Base-by-base conservation (phyloP, 2,113 vertebrate species). In the Menidia beryllina region DNA sequence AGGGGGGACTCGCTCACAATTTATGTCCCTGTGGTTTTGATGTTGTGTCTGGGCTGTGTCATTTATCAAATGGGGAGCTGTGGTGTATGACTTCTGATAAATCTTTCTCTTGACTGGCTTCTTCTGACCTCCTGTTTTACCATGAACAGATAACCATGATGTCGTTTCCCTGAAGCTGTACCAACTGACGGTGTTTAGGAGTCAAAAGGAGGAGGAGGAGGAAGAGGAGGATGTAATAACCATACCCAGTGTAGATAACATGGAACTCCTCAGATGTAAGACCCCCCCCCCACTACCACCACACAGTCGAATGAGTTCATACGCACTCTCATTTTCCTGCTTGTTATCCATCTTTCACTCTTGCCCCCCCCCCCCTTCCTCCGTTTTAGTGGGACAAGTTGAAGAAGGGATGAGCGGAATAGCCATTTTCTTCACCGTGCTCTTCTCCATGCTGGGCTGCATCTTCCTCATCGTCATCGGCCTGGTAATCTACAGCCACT, bases 151-250 rank as follows among this genome's bases (percentile, higher is more conserved):
- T 85, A 98, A 98, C 79, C 98, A 99, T 0, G 97, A 99, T 24
- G 89, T 99, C 9, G 94, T 98, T 54, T 98, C 97, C 0, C 81
- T 99, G 89, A 99, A 98, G 87, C 86, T 98, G 64, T 99, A 96
- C 92, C 95, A 99, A 81, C 92, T 99, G 85, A 97, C 95, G 0
- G 95, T 98, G 66, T 86, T 97, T 38, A 84, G 95, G 59, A 95
- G 93, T 77, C 72, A 89, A 0, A 91, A 92, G 0, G 95, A 96
- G 76, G 95, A 97, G 60, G 94, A 97, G 17, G 93, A 91, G 34
- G 93, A 91, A 26, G 93, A 88, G 34, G 94, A 97, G 20, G 93
- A 95, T 14, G 95, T 96, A 2, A 94, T 97, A 7, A 95, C 95
- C 1, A 79, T 97, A 41, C 98, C 98, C 0, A 94, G 96, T 0